Conservation (phyloP, 1,140 invertebrate species). For the Magallana gigas region DNA sequence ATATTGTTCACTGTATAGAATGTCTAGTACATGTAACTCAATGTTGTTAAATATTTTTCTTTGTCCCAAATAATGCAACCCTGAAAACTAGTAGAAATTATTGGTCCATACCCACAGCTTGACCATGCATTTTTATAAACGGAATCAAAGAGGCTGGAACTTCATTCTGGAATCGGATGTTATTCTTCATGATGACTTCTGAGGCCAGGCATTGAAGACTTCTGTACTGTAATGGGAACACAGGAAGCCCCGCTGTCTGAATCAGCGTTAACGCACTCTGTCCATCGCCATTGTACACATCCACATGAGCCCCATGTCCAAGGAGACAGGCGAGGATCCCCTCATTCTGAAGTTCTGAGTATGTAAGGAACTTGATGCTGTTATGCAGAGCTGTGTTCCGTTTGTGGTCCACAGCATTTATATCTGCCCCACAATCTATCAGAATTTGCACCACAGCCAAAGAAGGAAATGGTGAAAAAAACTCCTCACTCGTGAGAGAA, state of each 20-base stretch:
- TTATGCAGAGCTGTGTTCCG: conserved; percentile 64
- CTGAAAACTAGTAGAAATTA: neutral
- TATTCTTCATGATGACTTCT: conserved; percentile 85
- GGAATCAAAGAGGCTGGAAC: conserved; percentile 86
- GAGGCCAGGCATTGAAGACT: conserved; percentile 90
- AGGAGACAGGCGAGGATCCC: conserved; percentile 87
- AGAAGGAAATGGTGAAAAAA: conserved; percentile 64
- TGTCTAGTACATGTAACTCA: too few species aligned
- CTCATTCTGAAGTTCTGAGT: conserved; percentile 84
- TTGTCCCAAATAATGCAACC: neutral
- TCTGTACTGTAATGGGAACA: conserved; percentile 85
- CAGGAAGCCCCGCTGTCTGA: conserved; percentile 84
- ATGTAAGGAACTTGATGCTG: conserved; percentile 59
- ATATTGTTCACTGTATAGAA: too few species aligned
- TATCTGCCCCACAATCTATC: conserved; percentile 62
- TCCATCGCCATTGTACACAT: conserved; percentile 85
- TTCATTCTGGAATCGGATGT: conserved; percentile 84
- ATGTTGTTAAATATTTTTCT: too few species aligned
- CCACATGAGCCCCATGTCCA: conserved; percentile 85
- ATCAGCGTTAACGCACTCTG: conserved; percentile 85
- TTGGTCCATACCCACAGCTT: neutral
- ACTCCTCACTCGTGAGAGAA: conserved; percentile 63
- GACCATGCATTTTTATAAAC: conserved; percentile 88
- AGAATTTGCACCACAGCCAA: conserved; percentile 62
- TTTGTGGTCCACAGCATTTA: conserved; percentile 60